phyloP scores from a whole-genome alignment of 2,113 vertebrate genomes.

The Grallaria varia region DNA sequence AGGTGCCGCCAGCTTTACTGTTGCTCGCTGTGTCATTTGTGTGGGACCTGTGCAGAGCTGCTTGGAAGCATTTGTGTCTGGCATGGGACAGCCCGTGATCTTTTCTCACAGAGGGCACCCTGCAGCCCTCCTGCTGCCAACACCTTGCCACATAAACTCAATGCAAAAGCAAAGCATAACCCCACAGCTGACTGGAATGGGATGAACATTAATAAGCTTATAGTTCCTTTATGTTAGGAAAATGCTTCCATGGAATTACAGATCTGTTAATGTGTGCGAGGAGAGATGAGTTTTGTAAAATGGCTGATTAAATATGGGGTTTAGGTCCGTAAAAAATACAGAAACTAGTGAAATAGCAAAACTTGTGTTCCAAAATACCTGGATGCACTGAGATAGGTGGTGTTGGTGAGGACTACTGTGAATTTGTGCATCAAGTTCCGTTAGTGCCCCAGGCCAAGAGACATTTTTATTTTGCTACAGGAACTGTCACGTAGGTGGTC shows the following conservation, averaged over 20 bases:
- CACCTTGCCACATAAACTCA: not conserved
- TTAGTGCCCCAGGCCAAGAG: not conserved
- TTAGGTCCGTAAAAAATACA: not conserved
- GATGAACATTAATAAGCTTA: not conserved
- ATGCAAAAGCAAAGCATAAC: not conserved
- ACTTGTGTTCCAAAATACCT: not conserved
- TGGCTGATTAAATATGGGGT: not conserved
- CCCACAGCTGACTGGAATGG: not conserved
- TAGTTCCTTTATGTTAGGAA: not conserved
- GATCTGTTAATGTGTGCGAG: not conserved
- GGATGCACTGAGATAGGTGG: not conserved
- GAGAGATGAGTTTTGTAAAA: not conserved
- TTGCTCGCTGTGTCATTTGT: not conserved
- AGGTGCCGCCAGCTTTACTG: not conserved
- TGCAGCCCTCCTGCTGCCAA: not conserved
- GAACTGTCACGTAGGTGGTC: not conserved
- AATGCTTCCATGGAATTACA: not conserved
- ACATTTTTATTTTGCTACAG: fast-evolving
- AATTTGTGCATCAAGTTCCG: not conserved
- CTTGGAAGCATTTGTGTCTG: not conserved
- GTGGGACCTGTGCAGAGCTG: not conserved
- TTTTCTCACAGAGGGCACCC: not conserved
- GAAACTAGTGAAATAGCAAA: not conserved
- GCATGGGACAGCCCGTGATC: not conserved
- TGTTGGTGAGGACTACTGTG: not conserved